Conservation (phyloP, 2,113 vertebrate species). For the Centrocercus urophasianus region DNA sequence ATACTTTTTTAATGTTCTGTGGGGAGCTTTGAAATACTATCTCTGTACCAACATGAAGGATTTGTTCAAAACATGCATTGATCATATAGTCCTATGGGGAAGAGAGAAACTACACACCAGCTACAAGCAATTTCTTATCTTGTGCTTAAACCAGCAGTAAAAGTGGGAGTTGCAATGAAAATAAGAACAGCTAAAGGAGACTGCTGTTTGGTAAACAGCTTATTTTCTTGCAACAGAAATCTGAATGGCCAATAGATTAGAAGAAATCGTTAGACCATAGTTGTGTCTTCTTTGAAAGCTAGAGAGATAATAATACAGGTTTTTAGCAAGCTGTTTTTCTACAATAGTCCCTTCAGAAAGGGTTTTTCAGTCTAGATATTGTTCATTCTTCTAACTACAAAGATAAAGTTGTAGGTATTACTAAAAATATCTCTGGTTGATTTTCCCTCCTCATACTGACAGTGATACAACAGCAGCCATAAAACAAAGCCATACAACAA, state of each 20-base stretch:
- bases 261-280: constrained; percentile 20
- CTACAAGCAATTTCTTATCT: constrained; percentile 8
- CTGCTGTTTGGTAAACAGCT: not conserved
- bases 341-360: not conserved
- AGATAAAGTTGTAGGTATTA: not conserved
- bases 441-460: not conserved
- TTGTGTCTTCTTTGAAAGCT: constrained; percentile 37
- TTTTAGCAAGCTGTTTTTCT: not conserved
- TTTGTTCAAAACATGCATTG: constrained; percentile 2
- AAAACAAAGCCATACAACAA: not conserved
- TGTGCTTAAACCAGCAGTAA: constrained; percentile 1
- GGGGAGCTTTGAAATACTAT: not conserved
- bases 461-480: not conserved
- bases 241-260: constrained; percentile 12
- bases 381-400: not conserved
- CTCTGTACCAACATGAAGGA: not conserved
- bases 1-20: not conserved
- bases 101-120: not conserved
- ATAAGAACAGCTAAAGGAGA: not conserved
- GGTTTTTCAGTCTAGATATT: not conserved
- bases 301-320: constrained; percentile 6
- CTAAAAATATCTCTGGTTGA: not conserved
- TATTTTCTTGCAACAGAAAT: not conserved
- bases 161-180: not conserved
- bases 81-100: not conserved